Base-by-base conservation (phyloP, 2,888 invertebrate genomes). In the Hirtodrosophila trivittata region DNA sequence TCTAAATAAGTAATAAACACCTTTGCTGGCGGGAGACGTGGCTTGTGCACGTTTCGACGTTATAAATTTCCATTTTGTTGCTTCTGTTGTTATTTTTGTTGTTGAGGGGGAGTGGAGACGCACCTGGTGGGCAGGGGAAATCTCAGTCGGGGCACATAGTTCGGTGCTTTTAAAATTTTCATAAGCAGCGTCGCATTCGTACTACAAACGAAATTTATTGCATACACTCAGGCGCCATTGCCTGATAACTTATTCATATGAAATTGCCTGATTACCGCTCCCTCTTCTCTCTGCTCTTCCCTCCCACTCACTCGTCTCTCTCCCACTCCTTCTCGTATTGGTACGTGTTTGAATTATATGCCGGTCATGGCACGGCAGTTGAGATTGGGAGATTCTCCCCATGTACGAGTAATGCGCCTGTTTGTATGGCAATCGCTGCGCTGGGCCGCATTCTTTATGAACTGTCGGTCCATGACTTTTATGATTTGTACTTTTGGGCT, bases 1-100 rank as follows among this genome's bases (percentile, higher is more conserved):
- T 49, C 59, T 81, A 81, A 81, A 85, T 81, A 85, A 85, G 86
- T 81, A 77, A 81, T 77, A 85, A 85, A 85, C 80, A 82, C 82
- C 82, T 72, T 69, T 46, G 38, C 35, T 60, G 65, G 18, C 39
- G 8, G 3, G 33, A 12, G 21, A 54, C 54, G 16, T 28, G 54
- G 43, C 39, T 47, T 55, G 46, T 32, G 50, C 75, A 71, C 66
- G 66, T 55, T 67, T 62, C 10, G 47, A 14, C 28, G 66, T 75
- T 77, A 82, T 80, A 80, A 77, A 85, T 80, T 85, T 82, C 33
- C 62, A 78, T 85, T 85, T 67, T 68, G 62, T 42, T 71, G 28
- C 25, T 52, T 47, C 16, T 66, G 47, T 25, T 51, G 32, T 9
- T 57, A 21, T 42, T 59, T 59, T 18, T 45, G 52, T 47, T 25